Evolutionary conservation across 2,888 invertebrate genomes (phyloP).

Genomic region (Marasmarcha lunaedactyla): DNA sequence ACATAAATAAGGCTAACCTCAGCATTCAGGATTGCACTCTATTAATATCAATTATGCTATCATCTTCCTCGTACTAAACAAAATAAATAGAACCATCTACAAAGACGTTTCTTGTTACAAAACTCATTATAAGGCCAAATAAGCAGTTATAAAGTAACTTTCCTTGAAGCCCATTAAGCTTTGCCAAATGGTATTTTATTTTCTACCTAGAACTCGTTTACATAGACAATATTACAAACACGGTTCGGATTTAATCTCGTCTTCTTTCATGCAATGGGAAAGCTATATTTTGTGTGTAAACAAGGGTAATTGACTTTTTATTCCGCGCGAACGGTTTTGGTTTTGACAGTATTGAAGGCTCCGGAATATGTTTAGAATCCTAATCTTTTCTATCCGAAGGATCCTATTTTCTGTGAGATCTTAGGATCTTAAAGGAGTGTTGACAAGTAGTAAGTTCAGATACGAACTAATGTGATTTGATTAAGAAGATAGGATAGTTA

Average conservation of each 20-base stretch:
- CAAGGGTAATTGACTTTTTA: slow-evolving; percentile 52
- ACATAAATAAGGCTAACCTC: too few relatives aligned
- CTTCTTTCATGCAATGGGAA: slow-evolving; percentile 47
- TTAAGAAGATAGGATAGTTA: too few relatives aligned
- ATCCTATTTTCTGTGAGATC: too few relatives aligned
- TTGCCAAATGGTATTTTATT: slow-evolving; percentile 64
- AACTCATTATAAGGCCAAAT: slow-evolving; percentile 64
- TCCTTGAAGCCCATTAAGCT: slow-evolving; percentile 52
- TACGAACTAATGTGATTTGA: too few relatives aligned
- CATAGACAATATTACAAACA: slow-evolving; percentile 50
- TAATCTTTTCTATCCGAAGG: slow-evolving; percentile 2
- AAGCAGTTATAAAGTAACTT: slow-evolving; percentile 61
- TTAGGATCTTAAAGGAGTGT: too few relatives aligned
- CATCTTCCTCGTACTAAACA: too few relatives aligned
- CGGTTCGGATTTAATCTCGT: slow-evolving; percentile 58
- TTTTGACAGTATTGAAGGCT: slow-evolving; percentile 45
- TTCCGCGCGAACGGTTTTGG: slow-evolving; percentile 36
- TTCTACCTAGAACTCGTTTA: slow-evolving; percentile 48
- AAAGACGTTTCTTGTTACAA: slow-evolving; percentile 23
- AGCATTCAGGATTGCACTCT: too few relatives aligned
- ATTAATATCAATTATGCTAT: too few relatives aligned
- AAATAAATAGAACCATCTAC: background rate
- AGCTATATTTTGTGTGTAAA: slow-evolving; percentile 63
- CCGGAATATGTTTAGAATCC: slow-evolving; percentile 45
- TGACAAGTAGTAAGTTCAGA: too few relatives aligned